Evolutionary conservation across 2,888 invertebrate genomes (phyloP), one percentile per base, ranked within the genome.

Genomic region (Neoscelio sp.): DNA sequence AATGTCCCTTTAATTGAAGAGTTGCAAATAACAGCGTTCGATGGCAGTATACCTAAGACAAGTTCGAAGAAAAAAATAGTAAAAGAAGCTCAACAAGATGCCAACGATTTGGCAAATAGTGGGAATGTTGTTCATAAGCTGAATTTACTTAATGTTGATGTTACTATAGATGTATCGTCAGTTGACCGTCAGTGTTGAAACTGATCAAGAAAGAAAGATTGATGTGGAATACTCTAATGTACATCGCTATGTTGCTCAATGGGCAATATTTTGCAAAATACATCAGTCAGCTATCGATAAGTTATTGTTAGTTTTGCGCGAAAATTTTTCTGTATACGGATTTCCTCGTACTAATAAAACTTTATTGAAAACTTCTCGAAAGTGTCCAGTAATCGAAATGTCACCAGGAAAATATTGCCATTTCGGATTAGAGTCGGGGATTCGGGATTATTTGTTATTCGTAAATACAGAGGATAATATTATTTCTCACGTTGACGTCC

Each of bases 341-440:
- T 33, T 33, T 4, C 33, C 33, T n/a, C n/a, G n/a, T n/a, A n/a
- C n/a, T n/a, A n/a, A n/a, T 3, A 58, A 28, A 58, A 58, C 42
- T 0, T 10, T 58, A 1, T 10, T 58, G 3, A 26, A 58, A 10
- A 58, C 58, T 6, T 42, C 58, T 1, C 13, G 28, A n/a, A 8
- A 4, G 6, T 42, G 33, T 13, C 0, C n/a, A 6, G 23, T 42
- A 2, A 17, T 2, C 2, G 10, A 58, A 28, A 58, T 58, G 28
- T 15, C n/a, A 17, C n/a, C 1, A 4, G 58, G 58, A 40, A 23
- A 42, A 6, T 58, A 58, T 17, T 17, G 40, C 17, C 18, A 58
- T 28, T 58, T 58, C 18, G 58, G 58, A 40, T 13, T 56, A 3
- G n/a, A 28, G 10, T 30, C 15, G 17, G 38, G 56, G 1, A 10